A percentile compares a stretch with the other conserved stretches of the same genome.
These are phyloP conservation scores for Meloidogyne hapla DNA, from an alignment of 1,140 invertebrate genomes.

Conservation along the genomic window DNA sequence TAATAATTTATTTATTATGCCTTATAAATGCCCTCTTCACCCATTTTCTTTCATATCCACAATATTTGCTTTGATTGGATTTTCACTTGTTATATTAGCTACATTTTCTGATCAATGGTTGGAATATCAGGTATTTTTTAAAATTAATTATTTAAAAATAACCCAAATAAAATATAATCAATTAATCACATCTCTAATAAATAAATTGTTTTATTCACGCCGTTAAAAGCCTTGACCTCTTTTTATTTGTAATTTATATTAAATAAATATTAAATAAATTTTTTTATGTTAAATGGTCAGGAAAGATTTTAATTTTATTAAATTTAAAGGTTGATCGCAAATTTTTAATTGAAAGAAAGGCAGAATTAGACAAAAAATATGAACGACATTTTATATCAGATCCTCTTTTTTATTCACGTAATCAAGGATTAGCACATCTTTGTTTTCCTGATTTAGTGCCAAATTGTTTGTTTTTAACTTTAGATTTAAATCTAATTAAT, in stretches of 20 bases:
- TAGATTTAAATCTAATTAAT: too few relatives aligned
- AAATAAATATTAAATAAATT: not conserved
- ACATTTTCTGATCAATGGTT: constrained; percentile 48
- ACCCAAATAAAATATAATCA: not conserved
- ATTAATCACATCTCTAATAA: too few relatives aligned
- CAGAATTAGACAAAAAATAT: constrained; percentile 25
- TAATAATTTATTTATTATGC: not conserved
- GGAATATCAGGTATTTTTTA: constrained; percentile 44
- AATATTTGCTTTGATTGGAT: constrained; percentile 47
- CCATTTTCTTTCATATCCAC: constrained; percentile 38
- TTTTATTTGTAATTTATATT: too few relatives aligned
- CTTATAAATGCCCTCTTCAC: constrained; percentile 37
- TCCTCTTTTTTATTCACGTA: constrained; percentile 39
- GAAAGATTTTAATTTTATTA: too few relatives aligned
- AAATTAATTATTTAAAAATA: not conserved
- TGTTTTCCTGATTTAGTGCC: constrained; percentile 49
- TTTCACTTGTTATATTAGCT: constrained; percentile 40
- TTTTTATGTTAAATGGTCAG: too few relatives aligned
- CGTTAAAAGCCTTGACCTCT: not conserved
- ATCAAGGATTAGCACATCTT: constrained; percentile 41
- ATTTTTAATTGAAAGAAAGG: constrained; percentile 10
- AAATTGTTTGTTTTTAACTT: constrained; percentile 28
- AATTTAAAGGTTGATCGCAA: constrained; percentile 16
- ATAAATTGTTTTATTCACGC: too few relatives aligned
- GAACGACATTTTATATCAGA: constrained; percentile 33